phyloP scores from a whole-genome alignment of 2,797 vertebrate genomes.

The Pagetopsis macropterus region DNA sequence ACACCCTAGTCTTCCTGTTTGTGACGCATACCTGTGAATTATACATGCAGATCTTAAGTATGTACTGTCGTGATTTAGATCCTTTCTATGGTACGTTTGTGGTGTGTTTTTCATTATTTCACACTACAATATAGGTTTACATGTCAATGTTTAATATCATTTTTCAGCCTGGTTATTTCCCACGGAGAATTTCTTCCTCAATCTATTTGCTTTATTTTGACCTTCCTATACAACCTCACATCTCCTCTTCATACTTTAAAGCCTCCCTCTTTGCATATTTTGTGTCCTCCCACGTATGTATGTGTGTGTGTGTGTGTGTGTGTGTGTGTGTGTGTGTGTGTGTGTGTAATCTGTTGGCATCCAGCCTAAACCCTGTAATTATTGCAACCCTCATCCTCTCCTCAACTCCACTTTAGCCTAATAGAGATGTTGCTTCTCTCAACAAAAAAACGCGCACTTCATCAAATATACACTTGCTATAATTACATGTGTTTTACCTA shows the following conservation, averaged over 20 bases:
- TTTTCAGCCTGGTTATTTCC: conserved; percentile 13
- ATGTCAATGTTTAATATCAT: too few relatives aligned
- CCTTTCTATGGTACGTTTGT: conserved; percentile 1
- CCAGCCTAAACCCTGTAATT: conserved; percentile 73
- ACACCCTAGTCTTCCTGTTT: conserved; percentile 8
- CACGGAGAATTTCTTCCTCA: conserved; percentile 8
- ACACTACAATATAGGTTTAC: background rate
- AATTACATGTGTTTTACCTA: conserved; percentile 49
- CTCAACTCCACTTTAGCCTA: conserved; percentile 54
- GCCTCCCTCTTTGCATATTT: conserved; percentile 49
- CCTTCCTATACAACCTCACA: conserved; percentile 23
- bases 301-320: background rate
- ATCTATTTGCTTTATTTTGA: conserved; percentile 31
- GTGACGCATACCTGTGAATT: conserved; percentile 24
- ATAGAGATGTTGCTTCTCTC: conserved; percentile 36
- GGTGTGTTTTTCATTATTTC: background rate
- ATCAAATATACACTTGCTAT: conserved; percentile 32
- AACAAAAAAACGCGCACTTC: conserved; percentile 7
- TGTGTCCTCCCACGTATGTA: conserved; percentile 60
- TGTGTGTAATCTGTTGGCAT: conserved; percentile 47
- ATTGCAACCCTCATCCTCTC: conserved; percentile 62
- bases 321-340: conserved; percentile 11
- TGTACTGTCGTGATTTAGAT: background rate
- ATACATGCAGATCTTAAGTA: conserved; percentile 14
- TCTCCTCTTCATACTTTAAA: conserved; percentile 54